Evolutionary conservation across 2,888 invertebrate species (phyloP).

Genomic region (Ichneumon xanthorius): DNA sequence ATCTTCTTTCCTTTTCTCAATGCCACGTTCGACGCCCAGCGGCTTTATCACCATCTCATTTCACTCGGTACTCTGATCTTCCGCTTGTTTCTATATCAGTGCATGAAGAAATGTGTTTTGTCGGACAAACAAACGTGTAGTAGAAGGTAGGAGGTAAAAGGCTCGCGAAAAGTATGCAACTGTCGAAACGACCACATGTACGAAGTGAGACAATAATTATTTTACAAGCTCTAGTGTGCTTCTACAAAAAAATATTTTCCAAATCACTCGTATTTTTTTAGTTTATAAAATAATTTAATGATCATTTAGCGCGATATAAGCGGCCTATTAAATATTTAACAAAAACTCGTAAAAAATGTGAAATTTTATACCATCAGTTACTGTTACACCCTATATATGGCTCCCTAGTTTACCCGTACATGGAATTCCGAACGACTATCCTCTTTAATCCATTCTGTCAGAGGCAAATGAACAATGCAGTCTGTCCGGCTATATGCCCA

Average conservation of each 20-base stretch:
- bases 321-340: not conserved
- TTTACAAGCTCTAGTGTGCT: not conserved
- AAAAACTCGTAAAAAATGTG: not conserved
- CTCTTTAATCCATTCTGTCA: constrained; percentile 78
- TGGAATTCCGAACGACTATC: constrained; percentile 69
- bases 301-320: not conserved
- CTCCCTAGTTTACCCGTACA: constrained; percentile 11
- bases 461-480: constrained; percentile 78
- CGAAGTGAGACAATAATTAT: not conserved
- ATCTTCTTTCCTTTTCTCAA: constrained; percentile 4
- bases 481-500: constrained; percentile 20
- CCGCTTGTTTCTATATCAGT: constrained; percentile 34
- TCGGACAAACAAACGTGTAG: constrained; percentile 49
- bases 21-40: not conserved
- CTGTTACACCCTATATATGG: constrained; percentile 17
- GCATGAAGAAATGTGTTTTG: constrained; percentile 49
- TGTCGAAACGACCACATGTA: constrained; percentile 2
- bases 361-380: not conserved
- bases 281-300: not conserved
- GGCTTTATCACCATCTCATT: constrained; percentile 26
- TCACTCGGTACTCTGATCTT: constrained; percentile 37
- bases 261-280: not conserved
- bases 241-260: not conserved
- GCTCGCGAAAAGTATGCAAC: constrained; percentile 28
- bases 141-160: constrained; percentile 34